Evolutionary conservation across 2,888 invertebrate species (phyloP).

Genomic region (Eupelmus urozonus): DNA sequence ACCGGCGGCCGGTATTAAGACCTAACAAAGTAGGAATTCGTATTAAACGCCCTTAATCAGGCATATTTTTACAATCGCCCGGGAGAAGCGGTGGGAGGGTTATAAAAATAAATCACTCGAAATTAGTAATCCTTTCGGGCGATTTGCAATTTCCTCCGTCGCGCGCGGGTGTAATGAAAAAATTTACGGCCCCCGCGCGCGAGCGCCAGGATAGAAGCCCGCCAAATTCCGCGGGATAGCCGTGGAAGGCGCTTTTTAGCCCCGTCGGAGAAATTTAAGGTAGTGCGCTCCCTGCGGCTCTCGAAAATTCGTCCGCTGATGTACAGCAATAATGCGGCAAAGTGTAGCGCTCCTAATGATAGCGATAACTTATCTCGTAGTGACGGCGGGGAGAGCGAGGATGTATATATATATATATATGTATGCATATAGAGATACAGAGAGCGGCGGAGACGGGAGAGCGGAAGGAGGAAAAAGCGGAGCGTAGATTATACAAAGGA

Average conservation of each 20-base stretch:
- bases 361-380: slow-evolving; percentile 38
- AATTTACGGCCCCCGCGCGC: slow-evolving; percentile 13
- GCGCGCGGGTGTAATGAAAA: slow-evolving; percentile 2
- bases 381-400: neutral
- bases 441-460: neutral
- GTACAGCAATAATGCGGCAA: slow-evolving; percentile 16
- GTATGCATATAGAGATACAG: too few relatives aligned
- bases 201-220: slow-evolving; percentile 1
- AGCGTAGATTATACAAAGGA: too few relatives aligned
- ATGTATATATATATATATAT: too few relatives aligned
- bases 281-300: neutral
- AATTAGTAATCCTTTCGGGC: slow-evolving; percentile 24
- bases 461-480: neutral
- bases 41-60: slow-evolving; percentile 14
- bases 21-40: neutral
- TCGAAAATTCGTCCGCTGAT: slow-evolving; percentile 18
- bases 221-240: neutral
- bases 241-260: neutral
- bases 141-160: neutral
- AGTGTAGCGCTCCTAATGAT: slow-evolving; percentile 16
- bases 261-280: neutral
- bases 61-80: too few relatives aligned
- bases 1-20: neutral
- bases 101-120: slow-evolving; percentile 14
- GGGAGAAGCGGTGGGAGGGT: too few relatives aligned